Base-by-base conservation (phyloP, 2,113 vertebrate genomes). In the Phrynosoma platyrhinos region DNA sequence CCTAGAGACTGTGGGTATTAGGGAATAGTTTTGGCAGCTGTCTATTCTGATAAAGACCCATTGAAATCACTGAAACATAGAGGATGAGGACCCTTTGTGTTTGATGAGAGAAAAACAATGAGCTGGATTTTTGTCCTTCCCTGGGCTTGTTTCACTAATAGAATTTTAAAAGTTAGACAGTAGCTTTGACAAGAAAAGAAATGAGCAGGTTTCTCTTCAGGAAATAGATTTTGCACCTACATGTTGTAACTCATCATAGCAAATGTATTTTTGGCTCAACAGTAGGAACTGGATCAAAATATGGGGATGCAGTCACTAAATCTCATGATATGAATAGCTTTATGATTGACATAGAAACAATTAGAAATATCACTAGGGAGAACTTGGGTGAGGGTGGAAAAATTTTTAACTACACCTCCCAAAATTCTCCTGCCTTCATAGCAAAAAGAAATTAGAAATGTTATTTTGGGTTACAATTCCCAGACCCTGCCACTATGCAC, bases 321-420 rank as follows among this genome's bases (percentile, higher is more conserved):
- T 58, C 84, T 86, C 74, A 68, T 83, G n/a, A 23, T 62, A 86
- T 91, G 91, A 94, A 93, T 88, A 90, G 4, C 76, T 79, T 88
- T 62, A 86, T 92, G 91, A 94, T 92, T 88, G 90, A 3, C 76
- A 82, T 88, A 89, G 79, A 91, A 93, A 75, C 76, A 91, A 79
- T 47, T 85, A 92, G 89, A 91, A 95, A 93, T 93, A 93, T 92
- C 82, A 92, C 25, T 74, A 23, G 58, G 85, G 90, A 88, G 69
- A 58, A 62, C 58, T 62, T 14, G 58, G 13, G 13, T 4, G 14
- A 62, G 58, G 13, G 13, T 18, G 14, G 18, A 62, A 62, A 20
- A 20, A 4, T 62, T 62, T 62, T 62, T 18, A 62, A 16, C 58
- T 62, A 18, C 58, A 62, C 13, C 58, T 62, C 58, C 58, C 58